Base-by-base conservation (phyloP, 2,888 invertebrate species). In the Drosophila aldrichi region DNA sequence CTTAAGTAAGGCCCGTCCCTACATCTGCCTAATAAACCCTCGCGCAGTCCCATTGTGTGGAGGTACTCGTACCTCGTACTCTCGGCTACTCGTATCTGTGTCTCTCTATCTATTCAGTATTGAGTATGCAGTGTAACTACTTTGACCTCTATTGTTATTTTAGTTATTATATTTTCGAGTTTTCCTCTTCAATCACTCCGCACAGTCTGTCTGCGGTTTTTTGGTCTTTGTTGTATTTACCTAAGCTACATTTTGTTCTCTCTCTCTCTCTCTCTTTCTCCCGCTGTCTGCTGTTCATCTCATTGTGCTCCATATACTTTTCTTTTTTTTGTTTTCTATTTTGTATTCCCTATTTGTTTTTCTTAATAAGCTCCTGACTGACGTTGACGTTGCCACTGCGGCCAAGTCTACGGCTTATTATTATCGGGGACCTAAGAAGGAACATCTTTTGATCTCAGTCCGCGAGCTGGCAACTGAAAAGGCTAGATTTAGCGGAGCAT, bases 71-170 rank as follows among this genome's bases (percentile, higher is more conserved):
- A 41, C 49, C 29, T 29, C 9, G 60, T 34, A 41, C 49, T 43
- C 52, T 49, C 44, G 16, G 41, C 57, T 25, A 18, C 29, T 36
- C 49, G 20, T 54, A 58, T 68, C 58, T 68, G 56, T 58, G 32
- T 70, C 43, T 48, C 36, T 69, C 54, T 61, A 20, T 59, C 18
- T 51, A 34, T 44, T 67, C 56, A 32, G 12, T 49, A 43, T 51
- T 59, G 74, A 69, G 59, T 71, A 59, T 67, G 77, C 70, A 87
- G 72, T 89, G 85, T 87, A 89, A 87, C 86, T 77, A 84, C 74
- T 79, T 86, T 86, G 86, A 89, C 89, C 89, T 86, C 84, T 81
- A 83, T 86, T 89, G 88, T 83, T 81, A 66, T 60, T 77, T 59
- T 80, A 66, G 65, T 66, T 66, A 66, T 65, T 72, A 66, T 65